phyloP scores from a whole-genome alignment of 2,113 vertebrate species.

The Upupa epops region DNA sequence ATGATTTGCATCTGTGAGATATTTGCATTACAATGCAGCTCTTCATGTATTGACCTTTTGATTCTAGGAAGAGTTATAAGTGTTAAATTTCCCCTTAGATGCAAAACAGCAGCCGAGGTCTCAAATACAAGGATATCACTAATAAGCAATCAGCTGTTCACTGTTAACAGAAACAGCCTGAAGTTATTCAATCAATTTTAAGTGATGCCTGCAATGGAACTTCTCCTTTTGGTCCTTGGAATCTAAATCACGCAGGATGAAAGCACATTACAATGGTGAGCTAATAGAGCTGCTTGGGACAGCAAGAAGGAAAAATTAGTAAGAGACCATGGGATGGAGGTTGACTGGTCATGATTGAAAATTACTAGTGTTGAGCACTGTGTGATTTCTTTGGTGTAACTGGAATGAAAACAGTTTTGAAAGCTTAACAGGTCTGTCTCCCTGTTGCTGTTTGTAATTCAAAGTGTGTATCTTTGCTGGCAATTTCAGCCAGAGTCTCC shows the following conservation, averaged over 20 bases:
- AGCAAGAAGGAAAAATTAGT: conserved; percentile 5
- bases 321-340: background rate
- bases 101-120: background rate
- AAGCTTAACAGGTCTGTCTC: conserved; percentile 26
- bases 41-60: background rate
- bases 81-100: background rate
- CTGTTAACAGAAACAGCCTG: background rate
- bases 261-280: background rate
- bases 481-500: background rate
- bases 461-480: background rate
- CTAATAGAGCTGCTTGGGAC: background rate
- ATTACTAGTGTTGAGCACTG: conserved; percentile 28
- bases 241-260: background rate
- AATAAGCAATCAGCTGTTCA: background rate
- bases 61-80: background rate
- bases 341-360: conserved; percentile 30
- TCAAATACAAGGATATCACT: background rate
- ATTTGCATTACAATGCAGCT: background rate
- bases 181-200: background rate
- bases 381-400: conserved; percentile 41
- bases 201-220: background rate
- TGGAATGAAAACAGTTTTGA: conserved; percentile 35
- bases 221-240: background rate
- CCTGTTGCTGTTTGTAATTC: conserved; percentile 36
- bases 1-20: background rate